These are phyloP conservation scores for Drosophila neutralis DNA, from an alignment of 2,888 invertebrate species.

Conservation along the genomic window DNA sequence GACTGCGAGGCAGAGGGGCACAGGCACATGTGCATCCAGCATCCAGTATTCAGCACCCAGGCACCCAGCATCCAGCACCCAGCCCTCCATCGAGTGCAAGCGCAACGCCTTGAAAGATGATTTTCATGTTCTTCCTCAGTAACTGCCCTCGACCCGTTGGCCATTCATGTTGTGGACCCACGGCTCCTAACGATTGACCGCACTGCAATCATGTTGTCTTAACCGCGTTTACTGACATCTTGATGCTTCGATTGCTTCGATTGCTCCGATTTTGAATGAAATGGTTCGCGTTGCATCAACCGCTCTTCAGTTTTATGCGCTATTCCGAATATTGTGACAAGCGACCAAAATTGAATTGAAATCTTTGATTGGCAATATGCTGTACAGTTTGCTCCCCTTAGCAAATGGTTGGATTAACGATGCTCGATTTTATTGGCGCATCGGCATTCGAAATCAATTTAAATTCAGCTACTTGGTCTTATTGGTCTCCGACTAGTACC, in stretches of 20 bases:
- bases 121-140: slow-evolving; percentile 76
- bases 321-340: slow-evolving; percentile 68
- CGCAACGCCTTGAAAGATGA: slow-evolving; percentile 75
- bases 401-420: slow-evolving; percentile 35
- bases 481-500: background rate
- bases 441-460: slow-evolving; percentile 35
- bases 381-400: slow-evolving; percentile 17
- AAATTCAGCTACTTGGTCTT: slow-evolving; percentile 5
- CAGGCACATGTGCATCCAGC: slow-evolving; percentile 34
- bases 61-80: slow-evolving; percentile 3
- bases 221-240: slow-evolving; percentile 75
- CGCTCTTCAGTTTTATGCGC: slow-evolving; percentile 61
- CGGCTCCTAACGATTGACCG: slow-evolving; percentile 69
- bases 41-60: slow-evolving; percentile 2
- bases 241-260: slow-evolving; percentile 68
- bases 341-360: slow-evolving; percentile 71
- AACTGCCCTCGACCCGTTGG: slow-evolving; percentile 26
- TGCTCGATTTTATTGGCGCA: slow-evolving; percentile 28
- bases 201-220: slow-evolving; percentile 74
- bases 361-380: slow-evolving; percentile 70
- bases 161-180: slow-evolving; percentile 36
- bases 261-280: slow-evolving; percentile 77
- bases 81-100: slow-evolving; percentile 44
- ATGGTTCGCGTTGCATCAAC: slow-evolving; percentile 62
- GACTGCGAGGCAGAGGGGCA: background rate